Base-by-base conservation (phyloP, 2,888 invertebrate genomes). In the Sinhomidia bicolor region DNA sequence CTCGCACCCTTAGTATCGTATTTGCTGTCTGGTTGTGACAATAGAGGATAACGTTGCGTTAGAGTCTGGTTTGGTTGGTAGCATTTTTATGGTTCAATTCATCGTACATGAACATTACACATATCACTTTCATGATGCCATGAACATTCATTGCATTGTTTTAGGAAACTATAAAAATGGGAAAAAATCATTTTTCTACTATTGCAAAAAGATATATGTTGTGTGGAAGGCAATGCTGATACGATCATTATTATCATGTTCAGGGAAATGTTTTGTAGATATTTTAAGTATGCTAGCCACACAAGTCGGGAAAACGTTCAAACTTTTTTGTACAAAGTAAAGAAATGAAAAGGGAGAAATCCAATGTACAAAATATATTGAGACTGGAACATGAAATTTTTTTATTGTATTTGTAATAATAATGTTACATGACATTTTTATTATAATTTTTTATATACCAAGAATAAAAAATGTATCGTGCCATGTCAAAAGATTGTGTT, bases 81-180 rank as follows among this genome's bases (percentile, higher is more conserved):
- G 68, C 32, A 71, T 78, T 85, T 76, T 85, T 76, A 85, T 76
- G 84, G 76, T 60, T 62, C 62, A 62, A 85, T 78, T 85, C 76
- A 62, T 54, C 26, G 17, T 54, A n/a, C 32, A 78, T 44, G 32
- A 54, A 20, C 78, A 32, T 57, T 29, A 32, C 23, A 57, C 62
- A 23, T 41, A 60, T 80, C 51, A 80, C 57, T 62, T 80, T 80
- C 80, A 80, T 62, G 57, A 65, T 79, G 68, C 68, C 79, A 79
- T 85, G 68, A 68, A 86, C 74, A 86, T 74, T 86, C 79, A 79
- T 85, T 76, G 76, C 84, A 60, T 85, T 86, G 74, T 80, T 74
- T 47, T 74, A 68, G 10, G 65, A 36, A 51, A n/a, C 90, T 91
- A 14, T 71, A 41, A 74, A 83, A 12, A 20, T n/a, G 36, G 26